phyloP scores from a whole-genome alignment of 2,888 invertebrate genomes.

The Acleris emargana region DNA sequence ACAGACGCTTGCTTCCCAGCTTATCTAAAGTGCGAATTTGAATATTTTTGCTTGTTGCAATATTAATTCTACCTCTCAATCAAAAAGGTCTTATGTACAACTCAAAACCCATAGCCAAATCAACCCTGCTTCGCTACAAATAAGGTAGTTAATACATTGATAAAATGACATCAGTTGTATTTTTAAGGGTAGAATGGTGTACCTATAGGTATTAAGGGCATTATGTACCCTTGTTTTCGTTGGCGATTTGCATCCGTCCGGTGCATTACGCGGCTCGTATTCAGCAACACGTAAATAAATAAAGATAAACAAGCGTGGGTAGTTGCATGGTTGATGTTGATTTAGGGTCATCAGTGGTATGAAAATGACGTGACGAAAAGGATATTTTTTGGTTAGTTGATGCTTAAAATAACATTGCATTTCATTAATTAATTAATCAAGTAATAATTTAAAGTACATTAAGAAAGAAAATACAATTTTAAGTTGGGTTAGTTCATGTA shows the following conservation, averaged over 20 bases:
- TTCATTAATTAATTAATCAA: too few species aligned
- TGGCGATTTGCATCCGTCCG: conserved; percentile 69
- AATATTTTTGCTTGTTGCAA: conserved; percentile 79
- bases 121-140: too few species aligned
- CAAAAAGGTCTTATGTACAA: too few species aligned
- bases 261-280: conserved; percentile 72
- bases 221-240: conserved; percentile 79
- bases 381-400: too few species aligned
- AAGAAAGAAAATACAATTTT: too few species aligned
- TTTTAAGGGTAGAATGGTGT: conserved; percentile 36
- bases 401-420: too few species aligned
- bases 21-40: conserved; percentile 54
- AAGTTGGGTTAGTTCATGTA: too few species aligned
- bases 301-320: conserved; percentile 66
- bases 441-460: too few species aligned
- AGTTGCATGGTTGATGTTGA: conserved; percentile 9
- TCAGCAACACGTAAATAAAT: conserved; percentile 80
- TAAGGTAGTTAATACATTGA: too few species aligned
- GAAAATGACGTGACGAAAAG: too few species aligned
- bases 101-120: too few species aligned
- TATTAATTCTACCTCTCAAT: conserved; percentile 64
- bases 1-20: conserved; percentile 41
- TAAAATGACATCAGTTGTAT: too few species aligned
- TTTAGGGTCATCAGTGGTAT: background rate
- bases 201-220: conserved; percentile 76